Conservation (phyloP, 2,888 invertebrate genomes). For the Chydorus sphaericus region DNA sequence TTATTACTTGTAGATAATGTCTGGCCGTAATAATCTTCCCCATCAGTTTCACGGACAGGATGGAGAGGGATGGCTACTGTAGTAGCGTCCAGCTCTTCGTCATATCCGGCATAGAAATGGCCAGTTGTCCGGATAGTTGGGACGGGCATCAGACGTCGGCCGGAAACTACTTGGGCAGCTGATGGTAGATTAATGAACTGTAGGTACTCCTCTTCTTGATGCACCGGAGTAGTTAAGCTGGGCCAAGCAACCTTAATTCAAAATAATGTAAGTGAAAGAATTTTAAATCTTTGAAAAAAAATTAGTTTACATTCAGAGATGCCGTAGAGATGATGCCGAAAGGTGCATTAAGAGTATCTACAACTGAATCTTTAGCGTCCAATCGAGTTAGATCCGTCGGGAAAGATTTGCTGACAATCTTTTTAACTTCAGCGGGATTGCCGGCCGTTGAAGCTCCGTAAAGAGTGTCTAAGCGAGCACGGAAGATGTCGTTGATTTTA, state of each 20-base stretch:
- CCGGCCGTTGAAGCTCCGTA: constrained; percentile 3
- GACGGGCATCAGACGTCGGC: constrained; percentile 56
- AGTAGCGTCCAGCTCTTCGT: constrained; percentile 68
- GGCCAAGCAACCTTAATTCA: neutral
- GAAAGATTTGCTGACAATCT: neutral
- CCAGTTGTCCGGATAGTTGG: constrained; percentile 42
- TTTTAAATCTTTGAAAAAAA: neutral
- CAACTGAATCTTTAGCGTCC: neutral
- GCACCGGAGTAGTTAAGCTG: neutral
- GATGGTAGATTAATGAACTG: constrained; percentile 5
- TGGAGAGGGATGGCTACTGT: constrained; percentile 47
- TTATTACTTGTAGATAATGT: too few species aligned
- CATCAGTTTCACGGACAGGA: neutral
- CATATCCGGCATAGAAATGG: constrained; percentile 26
- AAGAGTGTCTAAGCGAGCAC: constrained; percentile 8
- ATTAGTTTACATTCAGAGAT: constrained; percentile 1
- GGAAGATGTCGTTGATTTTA: constrained; percentile 3
- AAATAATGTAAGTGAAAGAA: neutral
- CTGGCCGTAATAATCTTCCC: neutral
- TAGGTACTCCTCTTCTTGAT: neutral
- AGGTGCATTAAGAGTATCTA: neutral
- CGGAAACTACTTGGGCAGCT: constrained; percentile 52
- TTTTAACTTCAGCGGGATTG: neutral
- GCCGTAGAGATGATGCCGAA: constrained; percentile 11
- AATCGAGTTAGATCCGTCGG: neutral